phyloP scores from a whole-genome alignment of 30 jellyfish, hydroid and myxozoan genomes.

The Pseudorhiza aurosa region DNA sequence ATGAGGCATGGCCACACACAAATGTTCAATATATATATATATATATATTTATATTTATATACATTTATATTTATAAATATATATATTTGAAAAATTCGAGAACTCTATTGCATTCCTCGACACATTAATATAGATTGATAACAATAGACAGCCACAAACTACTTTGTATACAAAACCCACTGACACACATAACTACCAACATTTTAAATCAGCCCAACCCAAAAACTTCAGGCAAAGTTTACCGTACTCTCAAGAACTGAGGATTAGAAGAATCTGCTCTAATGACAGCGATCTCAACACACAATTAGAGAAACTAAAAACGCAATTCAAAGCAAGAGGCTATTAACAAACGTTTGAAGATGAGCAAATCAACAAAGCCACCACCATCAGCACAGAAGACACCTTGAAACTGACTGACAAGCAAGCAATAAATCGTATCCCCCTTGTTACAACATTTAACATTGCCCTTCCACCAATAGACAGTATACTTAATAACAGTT shows the following conservation, averaged over 20 bases:
- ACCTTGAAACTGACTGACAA: constrained; percentile 1
- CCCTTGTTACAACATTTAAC: constrained; percentile 11
- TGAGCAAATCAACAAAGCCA: not conserved
- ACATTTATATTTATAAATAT: too few relatives aligned
- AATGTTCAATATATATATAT: too few relatives aligned
- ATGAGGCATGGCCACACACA: too few relatives aligned
- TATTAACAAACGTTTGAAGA: not conserved
- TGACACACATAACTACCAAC: constrained; percentile 16
- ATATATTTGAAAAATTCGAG: not conserved
- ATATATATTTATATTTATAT: too few relatives aligned
- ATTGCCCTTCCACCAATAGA: not conserved
- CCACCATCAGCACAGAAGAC: not conserved
- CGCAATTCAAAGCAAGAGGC: not conserved
- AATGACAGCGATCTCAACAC: not conserved
- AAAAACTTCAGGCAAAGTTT: constrained; percentile 13
- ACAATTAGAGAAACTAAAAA: not conserved
- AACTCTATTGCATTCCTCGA: constrained; percentile 23
- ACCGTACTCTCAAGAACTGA: constrained; percentile 37
- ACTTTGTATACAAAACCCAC: constrained; percentile 23
- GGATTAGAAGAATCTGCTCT: constrained; percentile 26
- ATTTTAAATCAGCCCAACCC: constrained; percentile 14
- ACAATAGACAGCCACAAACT: constrained; percentile 28
- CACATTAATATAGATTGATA: constrained; percentile 18
- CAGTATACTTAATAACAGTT: not conserved
- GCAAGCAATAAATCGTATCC: constrained; percentile 3